These are phyloP conservation scores for Paradoxurus hermaphroditus DNA, from an alignment of 2,113 vertebrate genomes.

Conservation along the genomic window DNA sequence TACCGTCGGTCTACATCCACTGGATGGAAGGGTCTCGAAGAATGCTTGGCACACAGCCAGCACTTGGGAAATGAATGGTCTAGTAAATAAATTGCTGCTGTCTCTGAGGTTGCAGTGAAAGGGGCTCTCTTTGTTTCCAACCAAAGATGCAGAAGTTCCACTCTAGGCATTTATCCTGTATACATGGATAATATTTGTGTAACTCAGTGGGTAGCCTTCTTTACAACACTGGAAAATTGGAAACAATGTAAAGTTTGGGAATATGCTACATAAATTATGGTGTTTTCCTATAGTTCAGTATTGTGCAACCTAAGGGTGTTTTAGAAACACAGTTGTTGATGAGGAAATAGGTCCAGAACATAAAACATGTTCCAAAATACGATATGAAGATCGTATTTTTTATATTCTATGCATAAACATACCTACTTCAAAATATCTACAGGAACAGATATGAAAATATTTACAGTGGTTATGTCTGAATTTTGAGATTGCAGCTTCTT, in stretches of 20 bases:
- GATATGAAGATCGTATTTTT: not conserved
- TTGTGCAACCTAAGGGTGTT: not conserved
- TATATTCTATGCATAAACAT: not conserved
- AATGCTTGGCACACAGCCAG: not conserved
- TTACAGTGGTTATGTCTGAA: not conserved
- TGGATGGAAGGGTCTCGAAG: not conserved
- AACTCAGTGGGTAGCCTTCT: not conserved
- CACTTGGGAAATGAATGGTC: not conserved
- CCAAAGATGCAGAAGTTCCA: not conserved
- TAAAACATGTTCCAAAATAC: not conserved
- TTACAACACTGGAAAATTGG: not conserved
- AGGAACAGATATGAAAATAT: not conserved
- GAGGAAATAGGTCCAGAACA: not conserved
- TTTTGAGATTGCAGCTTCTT: not conserved
- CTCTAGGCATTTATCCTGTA: not conserved
- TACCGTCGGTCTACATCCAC: not conserved
- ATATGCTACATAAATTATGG: not conserved
- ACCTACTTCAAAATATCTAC: not conserved
- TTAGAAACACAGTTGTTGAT: not conserved
- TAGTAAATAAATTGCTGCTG: not conserved
- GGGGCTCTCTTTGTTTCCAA: not conserved
- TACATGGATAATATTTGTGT: not conserved
- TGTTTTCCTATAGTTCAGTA: not conserved
- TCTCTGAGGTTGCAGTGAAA: not conserved
- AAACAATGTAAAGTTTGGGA: not conserved